Base-by-base conservation (phyloP, 2,113 vertebrate species). In the Elgaria multicarinata region DNA sequence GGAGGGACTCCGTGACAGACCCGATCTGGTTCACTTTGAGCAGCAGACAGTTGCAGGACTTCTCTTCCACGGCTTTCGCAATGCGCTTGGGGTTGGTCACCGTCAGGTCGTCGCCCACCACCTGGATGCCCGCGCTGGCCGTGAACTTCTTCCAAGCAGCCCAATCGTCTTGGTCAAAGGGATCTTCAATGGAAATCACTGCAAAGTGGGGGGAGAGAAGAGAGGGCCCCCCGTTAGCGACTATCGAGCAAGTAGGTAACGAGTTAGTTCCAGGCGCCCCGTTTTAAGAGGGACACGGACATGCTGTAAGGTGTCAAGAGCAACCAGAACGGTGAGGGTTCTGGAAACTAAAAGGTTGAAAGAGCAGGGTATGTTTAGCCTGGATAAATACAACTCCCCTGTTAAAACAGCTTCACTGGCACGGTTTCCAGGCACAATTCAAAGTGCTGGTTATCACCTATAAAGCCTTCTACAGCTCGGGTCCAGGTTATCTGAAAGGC, bases 11-110 rank as follows among this genome's bases (percentile, higher is more conserved):
- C 0, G 98, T 99, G 93, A 99, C 99, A 0, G 98, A 98, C 96
- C 99, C 99, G 0, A 99, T 99, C 98, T 99, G 99, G 97, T 99
- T 99, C 95, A 99, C 99, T 95, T 99, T 99, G 28, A 99, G 98
- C 3, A 99, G 97, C 31, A 99, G 98, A 95, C 99, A 99, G 97
- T 99, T 99, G 97, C 99, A 99, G 62, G 99, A 94, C 50, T 99
- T 99, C 20, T 98, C 98, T 0, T 91, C 91, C 92, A 99, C 98
- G 0, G 97, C 99, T 96, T 98, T 99, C 85, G 98, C 94, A 13
- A 99, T 99, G 50, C 99, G 98, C 95, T 99, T 99, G 0, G 99
- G 99, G 95, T 99, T 99, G 97, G 99, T 99, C 95, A 99, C 99
- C 0, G 99, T 99, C 96, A 99, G 97, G 84, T 99, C 99, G 0